Conservation (phyloP, 2,888 invertebrate species). For the Proisotoma minuta region DNA sequence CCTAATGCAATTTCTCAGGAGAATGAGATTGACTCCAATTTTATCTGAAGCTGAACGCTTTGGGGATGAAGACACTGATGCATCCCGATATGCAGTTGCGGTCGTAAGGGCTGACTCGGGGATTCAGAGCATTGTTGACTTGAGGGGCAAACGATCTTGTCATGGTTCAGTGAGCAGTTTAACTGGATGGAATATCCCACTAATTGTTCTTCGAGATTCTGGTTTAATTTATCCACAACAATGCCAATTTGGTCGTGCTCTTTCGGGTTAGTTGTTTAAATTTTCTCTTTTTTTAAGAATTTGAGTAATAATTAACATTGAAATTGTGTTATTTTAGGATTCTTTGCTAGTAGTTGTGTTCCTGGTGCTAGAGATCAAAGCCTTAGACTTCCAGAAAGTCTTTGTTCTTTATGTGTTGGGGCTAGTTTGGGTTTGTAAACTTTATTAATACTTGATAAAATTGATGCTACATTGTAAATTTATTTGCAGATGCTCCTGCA, state of each 20-base stretch:
- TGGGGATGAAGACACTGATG: slow-evolving; percentile 46
- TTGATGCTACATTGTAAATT: neutral
- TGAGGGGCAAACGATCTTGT: slow-evolving; percentile 45
- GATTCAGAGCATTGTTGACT: slow-evolving; percentile 43
- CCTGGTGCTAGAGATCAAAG: slow-evolving; percentile 44
- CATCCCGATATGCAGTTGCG: slow-evolving; percentile 43
- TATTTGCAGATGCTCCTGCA: slow-evolving; percentile 38
- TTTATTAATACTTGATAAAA: too few relatives aligned
- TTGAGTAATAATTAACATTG: too few relatives aligned
- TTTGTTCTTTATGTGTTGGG: slow-evolving; percentile 46
- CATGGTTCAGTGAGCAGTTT: slow-evolving; percentile 41
- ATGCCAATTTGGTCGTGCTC: slow-evolving; percentile 43
- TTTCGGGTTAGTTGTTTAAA: too few relatives aligned
- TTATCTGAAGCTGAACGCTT: slow-evolving; percentile 45
- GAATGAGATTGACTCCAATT: slow-evolving; percentile 41
- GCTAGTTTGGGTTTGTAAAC: slow-evolving; percentile 37
- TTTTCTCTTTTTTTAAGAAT: too few relatives aligned
- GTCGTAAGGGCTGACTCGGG: slow-evolving; percentile 45
- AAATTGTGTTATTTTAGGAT: too few relatives aligned
- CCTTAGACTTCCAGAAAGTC: slow-evolving; percentile 40
- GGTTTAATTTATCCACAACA: slow-evolving; percentile 39
- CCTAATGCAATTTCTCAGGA: slow-evolving; percentile 17
- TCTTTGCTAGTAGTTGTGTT: slow-evolving; percentile 46
- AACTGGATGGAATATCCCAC: slow-evolving; percentile 46
- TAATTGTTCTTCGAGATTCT: slow-evolving; percentile 37